phyloP scores from a whole-genome alignment of 1,140 invertebrate species.

The Pseudomyrmex concolor region DNA sequence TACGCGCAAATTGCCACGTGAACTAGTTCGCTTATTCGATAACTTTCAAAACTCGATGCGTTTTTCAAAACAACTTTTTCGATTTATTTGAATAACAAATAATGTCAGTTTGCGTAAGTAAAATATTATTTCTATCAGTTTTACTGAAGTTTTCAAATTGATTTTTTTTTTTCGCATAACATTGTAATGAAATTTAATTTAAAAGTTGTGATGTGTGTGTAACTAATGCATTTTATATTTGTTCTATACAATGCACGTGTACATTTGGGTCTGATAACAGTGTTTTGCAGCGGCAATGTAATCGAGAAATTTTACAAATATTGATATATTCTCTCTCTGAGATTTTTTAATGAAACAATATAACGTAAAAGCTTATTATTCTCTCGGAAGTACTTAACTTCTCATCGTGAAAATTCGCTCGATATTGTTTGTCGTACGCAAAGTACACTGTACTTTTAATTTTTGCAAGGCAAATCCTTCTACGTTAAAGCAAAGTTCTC shows the following conservation, averaged over 20 bases:
- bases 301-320: no score
- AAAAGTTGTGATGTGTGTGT: no score
- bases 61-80: not conserved
- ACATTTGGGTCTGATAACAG: no score
- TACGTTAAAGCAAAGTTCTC: not conserved
- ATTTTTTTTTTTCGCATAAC: no score
- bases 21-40: constrained; percentile 32
- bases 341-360: not conserved
- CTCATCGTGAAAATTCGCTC: not conserved
- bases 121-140: no score
- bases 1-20: constrained; percentile 20
- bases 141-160: no score
- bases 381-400: not conserved
- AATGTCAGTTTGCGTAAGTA: not conserved
- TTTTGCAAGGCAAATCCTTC: not conserved
- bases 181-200: no score
- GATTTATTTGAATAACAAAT: not conserved
- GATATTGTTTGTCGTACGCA: not conserved
- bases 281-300: no score
- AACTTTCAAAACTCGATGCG: not conserved
- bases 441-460: not conserved
- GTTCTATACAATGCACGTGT: no score
- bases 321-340: no score
- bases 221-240: no score
- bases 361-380: not conserved